Evolutionary conservation across 2,113 vertebrate genomes (phyloP), one percentile per base, ranked within the genome.

Genomic region (Salvator merianae): DNA sequence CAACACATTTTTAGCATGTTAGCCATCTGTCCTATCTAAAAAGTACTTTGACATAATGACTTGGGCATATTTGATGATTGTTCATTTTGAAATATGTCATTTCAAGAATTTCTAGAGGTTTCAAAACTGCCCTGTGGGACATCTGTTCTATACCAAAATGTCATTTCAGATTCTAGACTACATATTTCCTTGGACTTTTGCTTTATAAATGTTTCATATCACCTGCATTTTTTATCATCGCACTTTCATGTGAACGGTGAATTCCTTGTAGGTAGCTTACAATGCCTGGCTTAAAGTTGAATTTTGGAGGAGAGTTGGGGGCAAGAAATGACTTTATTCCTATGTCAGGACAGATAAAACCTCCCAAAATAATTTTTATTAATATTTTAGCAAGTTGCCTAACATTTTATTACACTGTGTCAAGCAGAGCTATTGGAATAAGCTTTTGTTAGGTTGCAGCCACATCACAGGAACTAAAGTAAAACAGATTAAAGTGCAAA

Each of bases 171-270:
- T 97, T 96, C 93, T 84, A 71, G 88, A 89, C 93, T 91, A 96
- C 95, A 96, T 77, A 72, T 83, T 87, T 83, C 83, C 92, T 94
- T 90, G 55, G 90, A 93, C 94, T 94, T 82, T 82, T 86, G 76
- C 91, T 93, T 96, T 95, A 97, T 97, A 96, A 97, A 96, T 97
- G 93, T 97, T 97, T 97, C 94, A 96, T 87, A 90, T 88, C 90
- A 91, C 93, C 94, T 97, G 95, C 95, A 97, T 96, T 95, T 97
- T 96, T 97, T 93, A 96, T 96, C 89, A 93, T 80, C 84, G 90
- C 89, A 90, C 91, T 96, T 96, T 91, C 88, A 90, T 81, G 77
- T 94, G 94, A 96, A 95, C 95, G 95, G n/a, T 92, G 91, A 89
- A 88, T 94, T 95, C 91, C 91, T 93, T 85, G 88, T 90, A 90